Conservation (phyloP, 2,113 vertebrate species). For the Laterallus jamaicensis region DNA sequence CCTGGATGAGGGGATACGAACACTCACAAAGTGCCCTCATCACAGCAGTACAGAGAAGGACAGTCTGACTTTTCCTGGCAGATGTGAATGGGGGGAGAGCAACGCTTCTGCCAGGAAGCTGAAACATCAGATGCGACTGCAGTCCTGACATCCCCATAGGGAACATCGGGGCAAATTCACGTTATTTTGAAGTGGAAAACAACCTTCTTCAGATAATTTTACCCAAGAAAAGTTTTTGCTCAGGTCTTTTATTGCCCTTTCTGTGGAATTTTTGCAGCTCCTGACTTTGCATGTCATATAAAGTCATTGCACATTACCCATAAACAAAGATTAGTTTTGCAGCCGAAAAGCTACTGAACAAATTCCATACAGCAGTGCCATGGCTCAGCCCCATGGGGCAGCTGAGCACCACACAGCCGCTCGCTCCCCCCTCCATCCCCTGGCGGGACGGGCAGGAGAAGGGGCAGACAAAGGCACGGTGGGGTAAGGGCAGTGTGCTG, state of each 20-base stretch:
- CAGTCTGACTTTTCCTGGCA: background rate
- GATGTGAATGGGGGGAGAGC: background rate
- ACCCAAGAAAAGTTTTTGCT: background rate
- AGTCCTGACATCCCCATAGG: rapidly evolving
- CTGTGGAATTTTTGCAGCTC: background rate
- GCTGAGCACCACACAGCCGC: no score
- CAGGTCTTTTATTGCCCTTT: rapidly evolving
- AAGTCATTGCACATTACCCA: background rate
- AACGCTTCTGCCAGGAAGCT: background rate
- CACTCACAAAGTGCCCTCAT: background rate
- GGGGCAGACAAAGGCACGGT: no score
- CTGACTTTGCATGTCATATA: background rate
- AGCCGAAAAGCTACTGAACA: background rate
- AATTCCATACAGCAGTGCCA: background rate
- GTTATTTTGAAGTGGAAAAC: background rate
- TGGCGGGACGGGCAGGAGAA: no score
- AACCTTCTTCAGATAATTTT: background rate
- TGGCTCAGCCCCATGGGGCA: no score
- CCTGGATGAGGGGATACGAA: background rate
- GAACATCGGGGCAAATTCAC: background rate
- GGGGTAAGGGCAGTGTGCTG: no score
- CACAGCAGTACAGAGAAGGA: background rate
- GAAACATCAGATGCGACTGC: background rate
- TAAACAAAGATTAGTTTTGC: background rate
- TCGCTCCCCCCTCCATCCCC: no score